Evolutionary conservation across 2,888 invertebrate genomes (phyloP), one percentile per base, ranked within the genome.

Genomic region (Smittia sp.): DNA sequence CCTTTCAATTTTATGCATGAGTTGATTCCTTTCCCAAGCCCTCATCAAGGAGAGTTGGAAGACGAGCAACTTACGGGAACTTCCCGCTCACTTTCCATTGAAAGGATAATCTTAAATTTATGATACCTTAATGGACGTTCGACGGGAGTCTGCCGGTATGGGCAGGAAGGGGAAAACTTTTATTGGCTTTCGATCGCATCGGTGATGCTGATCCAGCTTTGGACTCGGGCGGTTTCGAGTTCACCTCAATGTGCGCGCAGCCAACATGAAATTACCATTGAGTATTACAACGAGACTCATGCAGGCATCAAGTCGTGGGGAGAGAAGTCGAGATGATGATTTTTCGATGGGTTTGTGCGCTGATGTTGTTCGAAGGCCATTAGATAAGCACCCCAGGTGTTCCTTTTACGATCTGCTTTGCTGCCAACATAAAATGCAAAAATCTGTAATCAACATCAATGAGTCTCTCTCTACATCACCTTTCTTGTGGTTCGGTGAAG

Each of bases 391-490:
- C 69, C 54, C 69, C 69, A 69, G 69, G 69, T 69, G 69, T 69
- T 69, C 69, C 32, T 32, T 69, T 69, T 69, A 69, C 52, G 52
- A 69, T 27, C 52, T 69, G 52, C 27, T 25, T 69, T 69, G 69
- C 69, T 54, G 41, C 52, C 69, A 32, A 41, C 69, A 69, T 69
- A 69, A 69, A 69, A 54, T 69, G 69, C 69, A 69, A 69, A 69
- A 69, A 69, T 54, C 18, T 69, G 69, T 69, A 69, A 69, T 69
- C 69, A 69, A 54, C 69, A 25, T 69, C 69, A 69, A 66, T 67
- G 22, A 67, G 46, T 52, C 22, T 32, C 41, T 32, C 32, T 32
- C 4, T 32, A 1, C 39, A 22, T 11, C 67, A 39, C 66, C 39
- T 66, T 39, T 68, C 46, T 46, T 68, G 32, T 32, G 32, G 65